phyloP scores from a whole-genome alignment of 2,797 vertebrate species.

The Anniella stebbinsi region DNA sequence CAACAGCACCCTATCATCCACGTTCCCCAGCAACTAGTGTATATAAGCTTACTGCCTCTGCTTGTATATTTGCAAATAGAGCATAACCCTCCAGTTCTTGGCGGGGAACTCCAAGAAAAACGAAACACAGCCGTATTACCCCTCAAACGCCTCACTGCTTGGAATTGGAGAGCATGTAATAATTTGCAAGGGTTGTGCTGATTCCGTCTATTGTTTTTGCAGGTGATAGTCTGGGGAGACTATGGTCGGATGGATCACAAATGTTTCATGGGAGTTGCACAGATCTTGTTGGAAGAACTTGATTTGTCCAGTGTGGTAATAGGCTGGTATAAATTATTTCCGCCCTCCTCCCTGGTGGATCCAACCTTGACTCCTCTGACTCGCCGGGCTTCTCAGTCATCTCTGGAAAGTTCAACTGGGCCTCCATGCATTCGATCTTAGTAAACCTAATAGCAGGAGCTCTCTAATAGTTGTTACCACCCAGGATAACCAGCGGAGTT shows the following conservation, averaged over 20 bases:
- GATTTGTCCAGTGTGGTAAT: conserved; percentile 98
- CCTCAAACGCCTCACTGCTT: not conserved
- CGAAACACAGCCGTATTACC: not conserved
- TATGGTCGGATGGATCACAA: conserved; percentile 99
- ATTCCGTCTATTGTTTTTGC: conserved; percentile 61
- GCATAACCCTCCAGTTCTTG: too few species aligned
- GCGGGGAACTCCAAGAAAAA: not conserved
- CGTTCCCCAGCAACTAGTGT: too few species aligned
- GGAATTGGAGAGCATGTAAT: not conserved
- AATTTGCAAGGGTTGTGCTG: conserved; percentile 22
- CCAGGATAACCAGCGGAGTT: conserved; percentile 78
- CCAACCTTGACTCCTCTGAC: conserved; percentile 95
- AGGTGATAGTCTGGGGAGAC: conserved; percentile 99
- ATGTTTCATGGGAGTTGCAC: conserved; percentile 99
- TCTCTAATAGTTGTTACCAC: conserved; percentile 78
- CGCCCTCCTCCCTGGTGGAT: conserved; percentile 96
- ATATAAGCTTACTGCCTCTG: too few species aligned
- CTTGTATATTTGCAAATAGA: not conserved
- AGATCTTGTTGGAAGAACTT: conserved; percentile 97
- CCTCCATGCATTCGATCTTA: conserved; percentile 94
- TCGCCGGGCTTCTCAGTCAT: conserved; percentile 95
- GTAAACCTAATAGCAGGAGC: conserved; percentile 80
- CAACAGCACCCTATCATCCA: too few species aligned
- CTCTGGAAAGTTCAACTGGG: conserved; percentile 94
- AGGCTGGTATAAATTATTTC: conserved; percentile 99